Evolutionary conservation across 2,888 invertebrate genomes (phyloP), one percentile per base, ranked within the genome.

Genomic region (Pheosia tremula): DNA sequence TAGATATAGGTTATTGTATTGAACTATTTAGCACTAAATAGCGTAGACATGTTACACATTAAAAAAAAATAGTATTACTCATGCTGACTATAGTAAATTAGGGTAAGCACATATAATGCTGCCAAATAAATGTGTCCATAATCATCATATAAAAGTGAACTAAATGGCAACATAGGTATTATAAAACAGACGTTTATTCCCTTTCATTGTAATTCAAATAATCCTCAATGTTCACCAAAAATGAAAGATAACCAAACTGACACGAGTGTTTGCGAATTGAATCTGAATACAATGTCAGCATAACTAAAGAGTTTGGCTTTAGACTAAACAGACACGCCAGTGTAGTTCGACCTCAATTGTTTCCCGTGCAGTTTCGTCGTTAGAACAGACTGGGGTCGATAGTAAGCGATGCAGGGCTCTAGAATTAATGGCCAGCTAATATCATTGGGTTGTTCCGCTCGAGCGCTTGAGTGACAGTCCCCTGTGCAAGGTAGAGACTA

Each of bases 391-490:
- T 72, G 72, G 78, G 72, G 75, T 75, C 69, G 60, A 63, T 67
- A 71, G 69, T 72, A 71, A 74, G 69, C 68, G 67, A 71, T 71
- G 66, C 71, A 69, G 79, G 67, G 89, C 73, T 86, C 90, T 78
- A 60, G 60, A 64, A 69, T 80, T 78, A 84, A 77, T 87, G 86
- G 89, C 67, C 76, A 73, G 83, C 79, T 84, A 86, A 86, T 88
- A 84, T 85, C 87, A 86, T 86, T 86, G 86, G 85, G 82, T 82
- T 85, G 87, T 86, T 89, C 86, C 86, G 81, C 84, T 82, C 86
- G 85, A 85, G 79, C 80, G 85, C 83, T 86, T 90, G 90, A 91
- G 85, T 91, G 90, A 90, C 90, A 90, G 87, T 88, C 90, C 90
- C 90, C 85, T 81, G 85, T 85, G 87, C 81, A 83, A 82, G 83